Conservation (phyloP, 1,140 invertebrate species). For the Varroa destructor region DNA sequence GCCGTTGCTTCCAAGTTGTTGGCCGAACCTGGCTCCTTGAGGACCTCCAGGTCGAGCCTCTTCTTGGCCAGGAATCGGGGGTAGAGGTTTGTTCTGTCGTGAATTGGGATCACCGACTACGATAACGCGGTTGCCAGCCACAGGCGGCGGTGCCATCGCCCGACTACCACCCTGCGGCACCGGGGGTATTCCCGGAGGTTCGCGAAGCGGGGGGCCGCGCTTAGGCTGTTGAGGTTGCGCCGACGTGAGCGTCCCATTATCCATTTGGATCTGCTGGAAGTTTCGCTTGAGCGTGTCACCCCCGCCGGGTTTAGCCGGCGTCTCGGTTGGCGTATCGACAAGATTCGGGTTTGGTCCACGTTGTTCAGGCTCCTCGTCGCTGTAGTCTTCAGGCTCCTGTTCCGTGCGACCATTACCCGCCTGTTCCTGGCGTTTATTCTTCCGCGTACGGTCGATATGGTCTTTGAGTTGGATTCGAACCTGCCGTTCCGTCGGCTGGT, state of each 20-base stretch:
- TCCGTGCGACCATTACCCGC: neutral
- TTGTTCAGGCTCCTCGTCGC: constrained; percentile 29
- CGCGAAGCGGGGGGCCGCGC: constrained; percentile 36
- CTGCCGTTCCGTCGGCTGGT: constrained; percentile 94
- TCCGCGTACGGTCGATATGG: constrained; percentile 75
- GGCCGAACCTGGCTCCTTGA: constrained; percentile 35
- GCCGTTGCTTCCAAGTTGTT: constrained; percentile 38
- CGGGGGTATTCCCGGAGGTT: constrained; percentile 64
- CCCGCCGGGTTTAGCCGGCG: constrained; percentile 52
- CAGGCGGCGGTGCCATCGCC: constrained; percentile 31
- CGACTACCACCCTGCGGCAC: constrained; percentile 46
- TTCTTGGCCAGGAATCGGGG: constrained; percentile 63
- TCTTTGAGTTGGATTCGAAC: constrained; percentile 96
- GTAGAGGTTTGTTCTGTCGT: constrained; percentile 59
- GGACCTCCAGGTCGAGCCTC: constrained; percentile 29
- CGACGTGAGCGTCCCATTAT: constrained; percentile 55
- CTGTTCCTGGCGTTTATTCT: constrained; percentile 34
- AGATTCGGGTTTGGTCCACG: constrained; percentile 32
- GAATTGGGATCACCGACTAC: constrained; percentile 19
- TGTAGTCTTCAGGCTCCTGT: constrained; percentile 26
- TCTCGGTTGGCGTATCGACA: constrained; percentile 57
- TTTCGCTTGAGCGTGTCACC: constrained; percentile 82
- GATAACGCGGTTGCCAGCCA: constrained; percentile 36
- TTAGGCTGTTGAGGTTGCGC: constrained; percentile 31
- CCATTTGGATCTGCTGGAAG: constrained; percentile 88